These are phyloP conservation scores for Lutjanus argentimaculatus DNA, from an alignment of 2,797 vertebrate genomes.

Conservation along the genomic window DNA sequence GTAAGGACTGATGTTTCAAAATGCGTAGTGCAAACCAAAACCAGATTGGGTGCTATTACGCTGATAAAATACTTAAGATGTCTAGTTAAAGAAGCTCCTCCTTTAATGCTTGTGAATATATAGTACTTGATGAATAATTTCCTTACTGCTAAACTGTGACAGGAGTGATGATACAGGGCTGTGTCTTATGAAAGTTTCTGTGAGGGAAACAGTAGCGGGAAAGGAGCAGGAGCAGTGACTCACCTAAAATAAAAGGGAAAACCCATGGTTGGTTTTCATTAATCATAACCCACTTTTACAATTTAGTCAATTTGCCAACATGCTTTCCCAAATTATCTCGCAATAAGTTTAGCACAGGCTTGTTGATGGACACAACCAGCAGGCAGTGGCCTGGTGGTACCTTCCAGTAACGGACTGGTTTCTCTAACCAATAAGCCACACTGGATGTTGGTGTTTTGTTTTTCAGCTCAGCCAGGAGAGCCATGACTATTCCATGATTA, in stretches of 20 bases:
- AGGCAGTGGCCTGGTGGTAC: not conserved
- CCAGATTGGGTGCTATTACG: constrained; percentile 5
- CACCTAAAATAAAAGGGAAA: constrained; percentile 42
- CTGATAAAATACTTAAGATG: constrained; percentile 18
- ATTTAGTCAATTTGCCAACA: constrained; percentile 16
- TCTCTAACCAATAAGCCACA: constrained; percentile 27
- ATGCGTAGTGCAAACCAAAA: constrained; percentile 22
- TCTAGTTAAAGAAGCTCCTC: not conserved
- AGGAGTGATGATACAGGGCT: not conserved
- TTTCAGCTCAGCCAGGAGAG: constrained; percentile 48
- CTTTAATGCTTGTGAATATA: not conserved
- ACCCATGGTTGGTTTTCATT: constrained; percentile 39
- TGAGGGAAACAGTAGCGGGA: constrained; percentile 37
- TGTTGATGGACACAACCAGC: constrained; percentile 5
- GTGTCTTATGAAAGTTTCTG: constrained; percentile 2
- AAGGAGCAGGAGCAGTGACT: constrained; percentile 39
- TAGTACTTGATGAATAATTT: not conserved
- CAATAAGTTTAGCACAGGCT: constrained; percentile 1
- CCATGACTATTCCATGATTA: constrained; percentile 69
- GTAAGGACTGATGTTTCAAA: constrained; percentile 47
- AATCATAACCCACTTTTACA: constrained; percentile 21
- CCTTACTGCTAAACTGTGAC: constrained; percentile 6
- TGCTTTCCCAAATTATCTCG: constrained; percentile 24
- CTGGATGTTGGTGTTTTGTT: constrained; percentile 41
- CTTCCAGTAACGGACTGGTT: constrained; percentile 4